A percentile compares a stretch with the other conserved stretches of the same genome.
Evolutionary conservation across 2,888 invertebrate species (phyloP).

Genomic region (Eilema depressum): DNA sequence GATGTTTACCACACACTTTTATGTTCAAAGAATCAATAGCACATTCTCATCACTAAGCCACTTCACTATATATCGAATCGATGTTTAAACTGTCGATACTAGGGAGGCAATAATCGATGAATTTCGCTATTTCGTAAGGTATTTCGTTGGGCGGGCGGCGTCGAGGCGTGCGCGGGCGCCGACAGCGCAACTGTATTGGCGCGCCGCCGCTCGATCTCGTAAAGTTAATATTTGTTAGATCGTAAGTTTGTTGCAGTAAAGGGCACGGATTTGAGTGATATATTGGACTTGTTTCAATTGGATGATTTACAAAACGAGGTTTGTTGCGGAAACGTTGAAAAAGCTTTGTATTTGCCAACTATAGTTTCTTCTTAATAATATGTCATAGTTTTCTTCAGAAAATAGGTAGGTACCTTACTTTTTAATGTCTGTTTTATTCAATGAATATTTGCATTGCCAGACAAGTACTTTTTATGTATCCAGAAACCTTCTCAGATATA

Average conservation of each 20-base stretch:
- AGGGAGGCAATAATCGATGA: conserved; percentile 11
- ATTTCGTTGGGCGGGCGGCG: conserved; percentile 80
- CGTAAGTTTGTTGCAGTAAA: conserved; percentile 72
- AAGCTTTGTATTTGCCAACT: background rate
- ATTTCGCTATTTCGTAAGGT: conserved; percentile 29
- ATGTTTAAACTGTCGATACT: background rate
- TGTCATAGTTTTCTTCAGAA: background rate
- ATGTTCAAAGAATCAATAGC: background rate
- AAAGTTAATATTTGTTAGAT: conserved; percentile 72
- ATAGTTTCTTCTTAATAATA: background rate
- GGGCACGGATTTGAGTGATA: conserved; percentile 47
- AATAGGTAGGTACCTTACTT: background rate
- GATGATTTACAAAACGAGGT: conserved; percentile 4
- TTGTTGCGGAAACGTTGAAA: background rate
- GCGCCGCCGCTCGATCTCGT: conserved; percentile 62
- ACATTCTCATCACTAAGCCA: conserved; percentile 29
- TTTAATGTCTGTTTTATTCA: too few species aligned
- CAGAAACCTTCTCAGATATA: background rate
- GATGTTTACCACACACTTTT: conserved; percentile 9
- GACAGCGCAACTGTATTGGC: conserved; percentile 75
- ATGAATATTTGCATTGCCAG: background rate
- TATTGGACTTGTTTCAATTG: conserved; percentile 14
- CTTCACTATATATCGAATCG: conserved; percentile 36
- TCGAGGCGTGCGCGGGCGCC: conserved; percentile 81
- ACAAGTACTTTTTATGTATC: background rate